Evolutionary conservation across 2,113 vertebrate genomes (phyloP).

Genomic region (Candoia aspera): DNA sequence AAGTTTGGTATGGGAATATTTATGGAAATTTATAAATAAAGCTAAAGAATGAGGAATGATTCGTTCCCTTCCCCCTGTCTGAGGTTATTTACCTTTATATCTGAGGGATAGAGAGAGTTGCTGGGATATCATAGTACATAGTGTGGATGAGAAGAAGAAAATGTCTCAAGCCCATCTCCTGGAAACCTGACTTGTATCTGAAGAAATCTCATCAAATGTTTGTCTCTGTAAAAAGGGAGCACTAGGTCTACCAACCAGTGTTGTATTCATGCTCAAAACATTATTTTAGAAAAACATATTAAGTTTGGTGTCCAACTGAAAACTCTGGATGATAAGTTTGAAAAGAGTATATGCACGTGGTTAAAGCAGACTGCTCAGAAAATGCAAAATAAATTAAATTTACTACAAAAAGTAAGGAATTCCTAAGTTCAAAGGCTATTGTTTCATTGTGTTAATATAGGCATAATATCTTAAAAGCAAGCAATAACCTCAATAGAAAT

Average conservation of each 20-base stretch:
- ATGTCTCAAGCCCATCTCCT: neutral
- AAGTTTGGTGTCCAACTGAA: neutral
- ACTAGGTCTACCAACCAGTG: neutral
- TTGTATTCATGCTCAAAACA: slow-evolving; percentile 11
- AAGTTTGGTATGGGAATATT: slow-evolving; percentile 1
- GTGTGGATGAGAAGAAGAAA: slow-evolving; percentile 10
- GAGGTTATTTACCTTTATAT: slow-evolving; percentile 13
- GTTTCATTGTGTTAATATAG: neutral
- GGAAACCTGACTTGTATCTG: slow-evolving; percentile 28
- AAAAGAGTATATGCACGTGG: neutral
- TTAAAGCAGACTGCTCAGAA: neutral
- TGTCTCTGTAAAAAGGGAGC: slow-evolving; percentile 21
- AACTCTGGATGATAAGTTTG: neutral
- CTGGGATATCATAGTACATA: neutral
- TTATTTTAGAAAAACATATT: slow-evolving; percentile 13
- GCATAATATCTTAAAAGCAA: neutral
- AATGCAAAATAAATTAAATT: neutral
- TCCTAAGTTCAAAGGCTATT: neutral
- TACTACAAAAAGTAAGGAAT: neutral
- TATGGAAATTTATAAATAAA: slow-evolving; percentile 3
- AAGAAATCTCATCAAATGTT: slow-evolving; percentile 31
- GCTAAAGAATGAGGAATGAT: slow-evolving; percentile 31
- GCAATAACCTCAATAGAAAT: neutral
- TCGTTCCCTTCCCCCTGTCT: slow-evolving; percentile 27
- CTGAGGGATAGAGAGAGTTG: neutral